These are phyloP conservation scores for Wiebesia pumilae DNA, from an alignment of 1,140 invertebrate genomes.

Conservation along the genomic window DNA sequence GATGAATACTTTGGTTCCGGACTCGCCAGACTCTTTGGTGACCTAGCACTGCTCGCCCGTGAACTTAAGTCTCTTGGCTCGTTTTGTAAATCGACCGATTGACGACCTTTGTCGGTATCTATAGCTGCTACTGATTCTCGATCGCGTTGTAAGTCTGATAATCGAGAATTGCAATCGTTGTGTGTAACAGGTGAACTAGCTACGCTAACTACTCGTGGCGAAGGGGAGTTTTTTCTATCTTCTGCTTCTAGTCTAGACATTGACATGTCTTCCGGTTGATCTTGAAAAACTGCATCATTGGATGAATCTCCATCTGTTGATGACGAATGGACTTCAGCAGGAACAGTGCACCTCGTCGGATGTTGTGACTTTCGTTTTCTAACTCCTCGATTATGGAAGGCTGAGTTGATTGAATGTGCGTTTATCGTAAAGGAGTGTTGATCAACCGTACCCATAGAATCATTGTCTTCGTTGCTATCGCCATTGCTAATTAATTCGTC, in stretches of 20 bases:
- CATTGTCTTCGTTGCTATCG: constrained; percentile 82
- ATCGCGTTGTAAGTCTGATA: constrained; percentile 52
- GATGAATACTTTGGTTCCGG: constrained; percentile 65
- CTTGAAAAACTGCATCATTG: constrained; percentile 78
- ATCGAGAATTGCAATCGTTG: constrained; percentile 55
- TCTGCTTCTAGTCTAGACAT: constrained; percentile 72
- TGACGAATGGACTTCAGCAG: constrained; percentile 76
- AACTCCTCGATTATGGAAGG: constrained; percentile 68
- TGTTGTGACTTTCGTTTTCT: constrained; percentile 94
- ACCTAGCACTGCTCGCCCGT: constrained; percentile 64
- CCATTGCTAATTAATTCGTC: constrained; percentile 80
- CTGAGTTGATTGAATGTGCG: constrained; percentile 61
- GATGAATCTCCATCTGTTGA: constrained; percentile 78
- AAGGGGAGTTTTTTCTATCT: constrained; percentile 62
- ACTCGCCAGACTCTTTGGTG: constrained; percentile 61
- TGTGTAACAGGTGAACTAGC: constrained; percentile 21
- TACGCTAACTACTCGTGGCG: constrained; percentile 43
- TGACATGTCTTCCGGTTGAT: constrained; percentile 78
- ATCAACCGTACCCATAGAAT: constrained; percentile 75
- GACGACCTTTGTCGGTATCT: constrained; percentile 44
- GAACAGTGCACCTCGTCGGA: constrained; percentile 87
- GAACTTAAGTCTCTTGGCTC: constrained; percentile 72
- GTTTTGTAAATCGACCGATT: constrained; percentile 59
- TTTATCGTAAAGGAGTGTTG: constrained; percentile 65
- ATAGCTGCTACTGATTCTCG: background rate